A percentile compares a stretch with the other conserved stretches of the same genome.
Conservation (phyloP, 2,888 invertebrate genomes). For the Aspidiotus rigidus region DNA sequence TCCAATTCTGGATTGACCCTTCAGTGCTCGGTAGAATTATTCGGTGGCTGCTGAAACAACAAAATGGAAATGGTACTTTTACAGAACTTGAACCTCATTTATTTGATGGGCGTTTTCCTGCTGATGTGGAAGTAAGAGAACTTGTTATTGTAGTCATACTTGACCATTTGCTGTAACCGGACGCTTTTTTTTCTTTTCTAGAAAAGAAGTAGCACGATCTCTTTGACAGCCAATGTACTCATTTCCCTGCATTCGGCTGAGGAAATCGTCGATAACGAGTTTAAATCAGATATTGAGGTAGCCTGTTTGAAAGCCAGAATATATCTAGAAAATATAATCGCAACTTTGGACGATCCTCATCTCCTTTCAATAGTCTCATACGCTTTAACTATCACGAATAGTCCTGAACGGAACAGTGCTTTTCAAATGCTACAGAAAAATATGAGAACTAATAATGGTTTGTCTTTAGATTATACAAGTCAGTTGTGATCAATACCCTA, state of each 20-base stretch:
- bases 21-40: slow-evolving; percentile 42
- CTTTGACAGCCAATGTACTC: slow-evolving; percentile 49
- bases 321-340: slow-evolving; percentile 43
- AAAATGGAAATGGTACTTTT: slow-evolving; percentile 37
- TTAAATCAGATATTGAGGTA: slow-evolving; percentile 40
- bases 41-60: slow-evolving; percentile 42
- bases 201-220: slow-evolving; percentile 37
- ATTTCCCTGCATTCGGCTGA: slow-evolving; percentile 44
- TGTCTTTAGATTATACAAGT: not conserved
- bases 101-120: slow-evolving; percentile 12
- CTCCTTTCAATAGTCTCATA: slow-evolving; percentile 47
- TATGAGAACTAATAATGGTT: slow-evolving; percentile 35
- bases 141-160: too few relatives aligned
- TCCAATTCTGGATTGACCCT: slow-evolving; percentile 47
- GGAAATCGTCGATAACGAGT: slow-evolving; percentile 41
- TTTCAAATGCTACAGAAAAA: slow-evolving; percentile 40
- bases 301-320: slow-evolving; percentile 41
- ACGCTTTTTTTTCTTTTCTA: too few relatives aligned
- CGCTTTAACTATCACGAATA: slow-evolving; percentile 44
- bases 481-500: not conserved
- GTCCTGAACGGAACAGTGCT: slow-evolving; percentile 43
- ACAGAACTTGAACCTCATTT: not conserved
- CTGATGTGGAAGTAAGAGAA: slow-evolving; percentile 1
- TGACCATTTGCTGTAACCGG: too few relatives aligned
- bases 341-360: slow-evolving; percentile 44